These are phyloP conservation scores for Cataglyphis cursor DNA, from an alignment of 2,888 invertebrate species.

Conservation along the genomic window DNA sequence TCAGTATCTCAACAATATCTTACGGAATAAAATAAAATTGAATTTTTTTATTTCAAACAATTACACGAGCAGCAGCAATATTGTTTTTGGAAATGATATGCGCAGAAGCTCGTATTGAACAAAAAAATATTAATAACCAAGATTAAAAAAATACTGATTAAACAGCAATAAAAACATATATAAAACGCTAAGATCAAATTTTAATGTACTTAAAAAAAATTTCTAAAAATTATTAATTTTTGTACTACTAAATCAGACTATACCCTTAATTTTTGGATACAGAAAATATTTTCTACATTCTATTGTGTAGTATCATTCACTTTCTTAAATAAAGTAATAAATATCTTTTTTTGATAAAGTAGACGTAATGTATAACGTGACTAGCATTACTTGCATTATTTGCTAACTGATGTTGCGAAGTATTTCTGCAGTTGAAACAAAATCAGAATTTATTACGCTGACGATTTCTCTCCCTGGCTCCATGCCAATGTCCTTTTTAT, in stretches of 20 bases:
- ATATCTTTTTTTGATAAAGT: constrained; percentile 22
- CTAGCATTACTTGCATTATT: constrained; percentile 3
- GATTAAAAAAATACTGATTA: too few species aligned
- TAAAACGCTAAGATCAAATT: too few species aligned
- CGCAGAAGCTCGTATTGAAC: too few species aligned
- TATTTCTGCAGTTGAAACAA: not conserved
- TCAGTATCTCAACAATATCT: too few species aligned
- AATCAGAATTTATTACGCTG: constrained; percentile 6
- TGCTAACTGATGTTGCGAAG: constrained; percentile 20
- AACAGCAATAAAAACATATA: too few species aligned
- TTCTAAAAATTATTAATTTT: not conserved
- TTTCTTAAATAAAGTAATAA: not conserved
- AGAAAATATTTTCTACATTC: not conserved
- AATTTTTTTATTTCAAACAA: too few species aligned
- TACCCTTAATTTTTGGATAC: not conserved
- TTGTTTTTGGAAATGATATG: too few species aligned
- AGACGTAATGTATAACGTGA: not conserved
- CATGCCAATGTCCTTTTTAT: constrained; percentile 34
- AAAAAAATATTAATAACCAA: too few species aligned
- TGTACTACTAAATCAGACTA: not conserved
- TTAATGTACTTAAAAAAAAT: not conserved
- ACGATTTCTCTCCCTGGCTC: constrained; percentile 11
- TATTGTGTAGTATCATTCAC: not conserved
- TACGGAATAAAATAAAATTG: too few species aligned
- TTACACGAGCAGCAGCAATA: too few species aligned